Conservation (phyloP, 2,113 vertebrate genomes). For the Telmatochromis sp. region DNA sequence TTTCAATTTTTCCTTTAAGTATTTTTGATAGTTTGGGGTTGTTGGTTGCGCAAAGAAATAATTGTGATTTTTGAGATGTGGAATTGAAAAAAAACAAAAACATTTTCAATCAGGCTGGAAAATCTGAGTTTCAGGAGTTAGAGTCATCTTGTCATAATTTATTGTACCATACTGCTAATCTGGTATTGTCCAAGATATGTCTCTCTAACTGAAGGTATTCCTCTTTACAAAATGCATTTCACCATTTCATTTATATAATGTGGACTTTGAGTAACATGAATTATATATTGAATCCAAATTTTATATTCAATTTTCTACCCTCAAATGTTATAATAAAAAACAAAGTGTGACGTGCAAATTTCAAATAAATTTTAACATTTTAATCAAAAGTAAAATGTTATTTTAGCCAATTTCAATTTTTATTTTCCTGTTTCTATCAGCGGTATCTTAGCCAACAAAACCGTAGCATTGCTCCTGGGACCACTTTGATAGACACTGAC, state of each 20-base stretch:
- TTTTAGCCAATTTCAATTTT: not conserved
- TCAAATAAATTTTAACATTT: not conserved
- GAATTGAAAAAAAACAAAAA: too few relatives aligned
- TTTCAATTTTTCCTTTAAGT: not conserved
- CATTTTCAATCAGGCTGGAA: too few relatives aligned
- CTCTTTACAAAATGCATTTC: not conserved
- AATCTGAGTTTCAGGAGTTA: too few relatives aligned
- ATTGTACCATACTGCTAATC: not conserved
- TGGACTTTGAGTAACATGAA: not conserved
- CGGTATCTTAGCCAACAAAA: not conserved
- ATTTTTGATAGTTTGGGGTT: not conserved
- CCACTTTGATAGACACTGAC: not conserved
- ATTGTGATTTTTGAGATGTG: not conserved
- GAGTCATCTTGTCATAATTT: not conserved
- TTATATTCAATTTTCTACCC: not conserved
- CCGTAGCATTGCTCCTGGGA: not conserved
- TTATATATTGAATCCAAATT: not conserved
- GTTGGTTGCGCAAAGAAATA: not conserved
- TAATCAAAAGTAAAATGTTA: not conserved
- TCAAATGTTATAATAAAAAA: not conserved
- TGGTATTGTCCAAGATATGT: not conserved
- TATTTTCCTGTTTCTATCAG: not conserved
- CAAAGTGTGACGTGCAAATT: not conserved
- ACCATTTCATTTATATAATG: not conserved
- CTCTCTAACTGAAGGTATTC: not conserved